Evolutionary conservation across 2,888 invertebrate genomes (phyloP).

Genomic region (Acrocyrtus sp.): DNA sequence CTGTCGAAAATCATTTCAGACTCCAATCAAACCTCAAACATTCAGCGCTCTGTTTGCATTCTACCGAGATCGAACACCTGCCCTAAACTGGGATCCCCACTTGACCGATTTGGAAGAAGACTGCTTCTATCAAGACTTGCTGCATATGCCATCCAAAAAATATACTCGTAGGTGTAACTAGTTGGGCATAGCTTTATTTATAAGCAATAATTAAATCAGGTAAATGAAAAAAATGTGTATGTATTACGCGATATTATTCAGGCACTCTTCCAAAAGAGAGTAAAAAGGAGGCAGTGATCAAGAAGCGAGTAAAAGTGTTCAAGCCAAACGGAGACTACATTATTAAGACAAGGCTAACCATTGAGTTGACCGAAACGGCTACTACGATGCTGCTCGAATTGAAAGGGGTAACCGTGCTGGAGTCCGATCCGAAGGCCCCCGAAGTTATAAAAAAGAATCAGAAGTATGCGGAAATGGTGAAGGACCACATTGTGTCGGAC

Average conservation of each 20-base stretch:
- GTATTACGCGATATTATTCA: no score
- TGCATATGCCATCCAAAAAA: constrained; percentile 49
- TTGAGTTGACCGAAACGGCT: constrained; percentile 53
- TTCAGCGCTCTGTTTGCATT: constrained; percentile 54
- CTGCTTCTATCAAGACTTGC: constrained; percentile 53
- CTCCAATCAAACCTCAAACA: constrained; percentile 54
- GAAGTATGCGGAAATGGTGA: constrained; percentile 56
- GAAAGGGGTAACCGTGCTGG: constrained; percentile 51
- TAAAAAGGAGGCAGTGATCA: constrained; percentile 45
- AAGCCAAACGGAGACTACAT: constrained; percentile 54
- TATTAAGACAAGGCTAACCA: constrained; percentile 47
- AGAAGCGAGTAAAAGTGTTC: constrained; percentile 53
- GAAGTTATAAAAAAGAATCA: constrained; percentile 44
- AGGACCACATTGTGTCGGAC: constrained; percentile 59
- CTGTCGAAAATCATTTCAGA: constrained; percentile 16
- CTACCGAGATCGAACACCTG: constrained; percentile 51
- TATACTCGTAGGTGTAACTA: constrained; percentile 35
- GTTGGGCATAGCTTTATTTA: not conserved
- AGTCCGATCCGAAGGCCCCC: constrained; percentile 33
- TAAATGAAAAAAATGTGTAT: no score
- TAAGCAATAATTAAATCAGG: not conserved
- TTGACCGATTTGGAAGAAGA: constrained; percentile 62
- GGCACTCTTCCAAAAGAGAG: constrained; percentile 51
- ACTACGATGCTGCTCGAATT: constrained; percentile 55
- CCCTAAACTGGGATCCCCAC: constrained; percentile 57